phyloP scores from a whole-genome alignment of 2,888 invertebrate species.

The Drosophila algonquin region DNA sequence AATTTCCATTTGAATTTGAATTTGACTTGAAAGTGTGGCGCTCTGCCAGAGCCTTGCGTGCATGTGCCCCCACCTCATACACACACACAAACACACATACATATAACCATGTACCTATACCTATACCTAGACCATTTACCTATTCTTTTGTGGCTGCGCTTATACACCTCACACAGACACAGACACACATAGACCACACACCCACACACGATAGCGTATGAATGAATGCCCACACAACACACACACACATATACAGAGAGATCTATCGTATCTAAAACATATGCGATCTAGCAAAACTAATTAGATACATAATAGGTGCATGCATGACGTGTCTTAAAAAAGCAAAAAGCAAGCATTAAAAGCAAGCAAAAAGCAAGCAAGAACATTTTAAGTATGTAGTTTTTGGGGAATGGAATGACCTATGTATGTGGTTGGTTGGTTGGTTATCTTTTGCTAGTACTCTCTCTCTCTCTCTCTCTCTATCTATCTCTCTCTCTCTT shows the following conservation, averaged over 20 bases:
- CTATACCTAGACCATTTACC: slow-evolving; percentile 25
- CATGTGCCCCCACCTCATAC: slow-evolving; percentile 63
- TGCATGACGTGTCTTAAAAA: slow-evolving; percentile 68
- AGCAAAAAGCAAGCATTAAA: slow-evolving; percentile 25
- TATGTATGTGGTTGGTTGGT: slow-evolving; percentile 57
- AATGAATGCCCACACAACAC: slow-evolving; percentile 43
- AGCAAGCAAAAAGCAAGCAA: slow-evolving; percentile 23
- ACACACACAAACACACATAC: neutral
- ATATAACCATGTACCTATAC: neutral
- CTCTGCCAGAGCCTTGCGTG: slow-evolving; percentile 70
- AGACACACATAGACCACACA: neutral
- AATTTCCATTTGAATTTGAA: slow-evolving; percentile 55
- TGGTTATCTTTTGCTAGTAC: slow-evolving; percentile 67
- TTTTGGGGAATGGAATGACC: slow-evolving; percentile 63
- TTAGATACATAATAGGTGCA: slow-evolving; percentile 69
- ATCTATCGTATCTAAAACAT: too few relatives aligned
- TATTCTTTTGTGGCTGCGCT: slow-evolving; percentile 49
- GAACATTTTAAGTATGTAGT: slow-evolving; percentile 54
- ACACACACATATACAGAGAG: slow-evolving; percentile 18
- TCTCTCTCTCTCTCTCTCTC: slow-evolving; percentile 3
- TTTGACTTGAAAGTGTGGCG: slow-evolving; percentile 46
- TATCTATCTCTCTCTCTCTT: too few relatives aligned
- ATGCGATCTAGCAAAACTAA: slow-evolving; percentile 40
- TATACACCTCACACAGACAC: slow-evolving; percentile 2
- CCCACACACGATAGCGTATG: slow-evolving; percentile 31